Conservation (phyloP, 2,888 invertebrate species). For the Trachelus iudaicus region DNA sequence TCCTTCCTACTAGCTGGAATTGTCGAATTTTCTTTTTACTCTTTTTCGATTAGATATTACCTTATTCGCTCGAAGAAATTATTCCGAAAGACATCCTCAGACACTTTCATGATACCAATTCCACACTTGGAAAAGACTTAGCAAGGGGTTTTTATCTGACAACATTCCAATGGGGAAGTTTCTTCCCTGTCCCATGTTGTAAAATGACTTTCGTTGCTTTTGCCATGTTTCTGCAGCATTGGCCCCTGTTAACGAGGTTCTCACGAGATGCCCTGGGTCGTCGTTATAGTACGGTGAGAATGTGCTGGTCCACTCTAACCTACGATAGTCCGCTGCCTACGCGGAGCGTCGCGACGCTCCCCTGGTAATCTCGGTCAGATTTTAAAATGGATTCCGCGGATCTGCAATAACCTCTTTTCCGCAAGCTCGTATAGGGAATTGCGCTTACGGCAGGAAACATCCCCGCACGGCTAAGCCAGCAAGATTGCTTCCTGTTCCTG, state of each 20-base stretch:
- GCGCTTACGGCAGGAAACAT: slow-evolving; percentile 23
- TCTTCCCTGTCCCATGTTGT: background rate
- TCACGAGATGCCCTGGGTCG: background rate
- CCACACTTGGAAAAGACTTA: background rate
- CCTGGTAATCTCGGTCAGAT: slow-evolving; percentile 25
- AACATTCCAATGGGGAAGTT: background rate
- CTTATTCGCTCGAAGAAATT: background rate
- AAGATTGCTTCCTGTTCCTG: slow-evolving; percentile 54
- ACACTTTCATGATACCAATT: background rate
- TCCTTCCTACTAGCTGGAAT: background rate
- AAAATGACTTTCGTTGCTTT: background rate
- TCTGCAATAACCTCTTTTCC: slow-evolving; percentile 26
- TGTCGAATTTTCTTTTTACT: background rate
- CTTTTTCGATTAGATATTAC: background rate
- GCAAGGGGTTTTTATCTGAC: background rate
- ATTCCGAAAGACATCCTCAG: background rate
- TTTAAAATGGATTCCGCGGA: slow-evolving; percentile 27
- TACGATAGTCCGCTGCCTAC: background rate
- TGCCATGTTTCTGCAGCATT: background rate
- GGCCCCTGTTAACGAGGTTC: background rate
- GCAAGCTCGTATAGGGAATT: slow-evolving; percentile 27
- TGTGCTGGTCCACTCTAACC: background rate
- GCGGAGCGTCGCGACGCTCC: background rate
- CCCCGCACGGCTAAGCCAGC: slow-evolving; percentile 42
- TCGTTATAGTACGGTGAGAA: background rate